Evolutionary conservation across 1,140 invertebrate genomes (phyloP).

Genomic region (Drosophila lowei): DNA sequence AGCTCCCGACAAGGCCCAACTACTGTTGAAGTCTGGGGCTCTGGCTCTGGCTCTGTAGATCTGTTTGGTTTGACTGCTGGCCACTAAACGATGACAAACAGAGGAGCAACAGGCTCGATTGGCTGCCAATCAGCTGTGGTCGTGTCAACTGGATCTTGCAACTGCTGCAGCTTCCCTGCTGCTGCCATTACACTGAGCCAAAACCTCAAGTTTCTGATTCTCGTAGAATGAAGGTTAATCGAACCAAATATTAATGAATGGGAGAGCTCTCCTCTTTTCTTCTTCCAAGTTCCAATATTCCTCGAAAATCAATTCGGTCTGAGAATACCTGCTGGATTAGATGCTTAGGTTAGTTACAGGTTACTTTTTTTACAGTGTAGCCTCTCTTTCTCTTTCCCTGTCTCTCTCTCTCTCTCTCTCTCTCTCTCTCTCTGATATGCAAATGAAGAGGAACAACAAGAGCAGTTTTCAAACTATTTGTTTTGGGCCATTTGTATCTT

Average conservation of each 20-base stretch:
- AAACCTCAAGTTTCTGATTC: not conserved
- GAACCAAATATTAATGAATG: too few species aligned
- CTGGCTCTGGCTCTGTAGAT: not conserved
- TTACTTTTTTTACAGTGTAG: not conserved
- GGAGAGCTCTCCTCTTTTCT: too few species aligned
- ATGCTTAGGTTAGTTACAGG: too few species aligned
- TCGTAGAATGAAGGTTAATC: too few species aligned
- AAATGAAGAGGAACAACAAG: conserved; percentile 75
- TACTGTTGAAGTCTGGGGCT: conserved; percentile 54
- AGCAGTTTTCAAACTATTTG: conserved; percentile 65
- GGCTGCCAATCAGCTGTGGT: conserved; percentile 69
- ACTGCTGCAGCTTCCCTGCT: conserved; percentile 39
- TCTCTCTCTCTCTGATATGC: conserved; percentile 51
- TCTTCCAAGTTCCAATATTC: too few species aligned
- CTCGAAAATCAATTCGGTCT: too few species aligned
- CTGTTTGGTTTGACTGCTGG: conserved; percentile 70
- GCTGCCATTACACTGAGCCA: conserved; percentile 17
- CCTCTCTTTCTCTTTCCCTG: not conserved
- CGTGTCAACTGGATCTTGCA: conserved; percentile 71
- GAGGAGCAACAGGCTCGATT: conserved; percentile 73
- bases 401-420: conserved; percentile 2
- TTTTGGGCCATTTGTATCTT: conserved; percentile 71
- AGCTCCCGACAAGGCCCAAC: conserved; percentile 67
- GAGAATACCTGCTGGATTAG: too few species aligned
- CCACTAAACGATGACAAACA: conserved; percentile 75